Conservation (phyloP, 2,888 invertebrate species). For the Incurvaria masculella region DNA sequence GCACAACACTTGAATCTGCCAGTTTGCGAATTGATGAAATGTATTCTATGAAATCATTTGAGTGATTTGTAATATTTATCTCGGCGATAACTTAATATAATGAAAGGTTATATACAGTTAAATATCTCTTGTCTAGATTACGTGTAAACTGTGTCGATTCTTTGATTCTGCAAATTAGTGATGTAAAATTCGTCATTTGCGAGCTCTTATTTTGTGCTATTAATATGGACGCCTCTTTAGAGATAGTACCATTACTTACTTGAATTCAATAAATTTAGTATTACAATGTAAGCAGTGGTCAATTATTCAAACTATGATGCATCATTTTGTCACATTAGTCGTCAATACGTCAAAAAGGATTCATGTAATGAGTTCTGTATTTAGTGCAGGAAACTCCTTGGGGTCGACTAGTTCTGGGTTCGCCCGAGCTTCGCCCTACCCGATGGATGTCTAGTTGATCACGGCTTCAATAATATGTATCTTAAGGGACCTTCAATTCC, state of each 20-base stretch:
- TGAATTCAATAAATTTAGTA: constrained; percentile 49
- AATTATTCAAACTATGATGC: constrained; percentile 29
- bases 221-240: constrained; percentile 52
- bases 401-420: too few species aligned
- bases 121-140: constrained; percentile 39
- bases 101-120: background rate
- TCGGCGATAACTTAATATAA: background rate
- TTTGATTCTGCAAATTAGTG: constrained; percentile 30
- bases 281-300: constrained; percentile 44
- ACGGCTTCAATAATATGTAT: constrained; percentile 46
- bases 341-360: too few species aligned
- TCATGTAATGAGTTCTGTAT: too few species aligned
- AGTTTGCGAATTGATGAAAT: background rate
- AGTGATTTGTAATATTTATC: background rate
- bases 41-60: background rate
- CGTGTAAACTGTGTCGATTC: constrained; percentile 30
- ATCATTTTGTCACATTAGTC: background rate
- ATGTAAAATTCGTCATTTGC: constrained; percentile 49
- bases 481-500: constrained; percentile 58
- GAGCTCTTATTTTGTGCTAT: constrained; percentile 48
- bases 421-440: background rate
- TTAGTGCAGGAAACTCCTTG: too few species aligned
- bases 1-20: background rate
- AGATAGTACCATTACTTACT: constrained; percentile 45
- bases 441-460: constrained; percentile 38